phyloP scores from a whole-genome alignment of 92 coral and sea anemone species.

The Phymanthus crucifer region DNA sequence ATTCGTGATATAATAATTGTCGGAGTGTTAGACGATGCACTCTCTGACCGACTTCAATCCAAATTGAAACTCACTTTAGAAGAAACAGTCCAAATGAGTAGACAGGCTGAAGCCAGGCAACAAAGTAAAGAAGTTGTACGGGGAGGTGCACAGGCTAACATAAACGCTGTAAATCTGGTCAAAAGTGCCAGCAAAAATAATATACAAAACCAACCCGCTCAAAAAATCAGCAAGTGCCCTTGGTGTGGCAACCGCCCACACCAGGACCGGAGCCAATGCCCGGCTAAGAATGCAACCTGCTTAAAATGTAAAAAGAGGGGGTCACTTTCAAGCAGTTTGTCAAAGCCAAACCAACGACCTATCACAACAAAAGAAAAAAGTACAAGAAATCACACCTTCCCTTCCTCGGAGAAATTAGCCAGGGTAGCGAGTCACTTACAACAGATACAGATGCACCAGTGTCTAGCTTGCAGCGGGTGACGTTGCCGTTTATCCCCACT shows the following conservation, averaged over 20 bases:
- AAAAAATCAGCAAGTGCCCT: too few species aligned
- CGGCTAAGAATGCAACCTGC: too few species aligned
- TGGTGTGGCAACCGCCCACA: too few species aligned
- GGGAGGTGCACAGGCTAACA: slow-evolving; percentile 16
- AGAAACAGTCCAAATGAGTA: slow-evolving; percentile 40
- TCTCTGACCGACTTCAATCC: slow-evolving; percentile 57
- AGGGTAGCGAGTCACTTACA: slow-evolving; percentile 37
- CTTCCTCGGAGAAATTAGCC: too few species aligned
- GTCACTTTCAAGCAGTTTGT: too few species aligned
- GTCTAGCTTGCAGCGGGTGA: slow-evolving; percentile 48
- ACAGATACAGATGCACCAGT: slow-evolving; percentile 56
- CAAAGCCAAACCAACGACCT: too few species aligned
- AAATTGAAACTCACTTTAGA: slow-evolving; percentile 44
- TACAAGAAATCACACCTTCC: too few species aligned
- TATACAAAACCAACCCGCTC: too few species aligned
- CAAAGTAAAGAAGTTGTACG: slow-evolving; percentile 52
- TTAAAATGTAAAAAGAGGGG: too few species aligned
- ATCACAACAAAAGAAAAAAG: too few species aligned
- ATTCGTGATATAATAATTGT: slow-evolving; percentile 60
- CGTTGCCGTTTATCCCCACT: slow-evolving; percentile 31
- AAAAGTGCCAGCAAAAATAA: slow-evolving; percentile 13
- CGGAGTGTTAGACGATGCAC: slow-evolving; percentile 54
- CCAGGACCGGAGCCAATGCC: too few species aligned
- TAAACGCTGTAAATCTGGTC: slow-evolving; percentile 26
- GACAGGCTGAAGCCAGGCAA: slow-evolving; percentile 50